A percentile compares a stretch with the other conserved stretches of the same genome.
Evolutionary conservation across 2,113 vertebrate species (phyloP).

Genomic region (Prionailurus viverrinus): DNA sequence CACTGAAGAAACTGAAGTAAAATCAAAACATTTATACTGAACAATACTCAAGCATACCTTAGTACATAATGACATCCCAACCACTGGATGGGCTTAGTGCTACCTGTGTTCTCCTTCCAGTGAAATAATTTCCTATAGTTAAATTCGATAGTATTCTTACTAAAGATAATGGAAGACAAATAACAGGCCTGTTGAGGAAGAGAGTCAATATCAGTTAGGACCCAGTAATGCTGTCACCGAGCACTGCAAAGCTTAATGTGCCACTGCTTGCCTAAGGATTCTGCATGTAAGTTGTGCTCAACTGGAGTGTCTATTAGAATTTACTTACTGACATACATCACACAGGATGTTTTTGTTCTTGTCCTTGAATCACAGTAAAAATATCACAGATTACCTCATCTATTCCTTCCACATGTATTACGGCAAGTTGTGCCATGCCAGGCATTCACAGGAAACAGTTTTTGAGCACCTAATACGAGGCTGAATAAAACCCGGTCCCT

Average conservation of each 20-base stretch:
- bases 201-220: neutral
- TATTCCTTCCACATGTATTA: neutral
- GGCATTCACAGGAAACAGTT: neutral
- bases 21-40: neutral
- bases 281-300: neutral
- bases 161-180: slow-evolving; percentile 3
- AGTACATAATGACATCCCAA: neutral
- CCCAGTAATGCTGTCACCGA: neutral
- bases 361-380: neutral
- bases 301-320: neutral
- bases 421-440: neutral
- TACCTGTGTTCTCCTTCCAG: neutral
- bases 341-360: neutral
- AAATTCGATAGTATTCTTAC: neutral
- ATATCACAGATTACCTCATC: neutral
- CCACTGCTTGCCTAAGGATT: neutral
- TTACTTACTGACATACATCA: neutral
- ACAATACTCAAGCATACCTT: neutral
- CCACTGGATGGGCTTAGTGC: neutral
- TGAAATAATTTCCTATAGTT: neutral
- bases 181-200: neutral
- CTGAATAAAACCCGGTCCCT: neutral
- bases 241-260: rapidly evolving
- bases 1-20: neutral
- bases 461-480: neutral